Percentiles rank a stretch among this genome's conserved stretches.
Conservation (phyloP, 2,113 vertebrate genomes). For the Nyctereutes procyonoides region DNA sequence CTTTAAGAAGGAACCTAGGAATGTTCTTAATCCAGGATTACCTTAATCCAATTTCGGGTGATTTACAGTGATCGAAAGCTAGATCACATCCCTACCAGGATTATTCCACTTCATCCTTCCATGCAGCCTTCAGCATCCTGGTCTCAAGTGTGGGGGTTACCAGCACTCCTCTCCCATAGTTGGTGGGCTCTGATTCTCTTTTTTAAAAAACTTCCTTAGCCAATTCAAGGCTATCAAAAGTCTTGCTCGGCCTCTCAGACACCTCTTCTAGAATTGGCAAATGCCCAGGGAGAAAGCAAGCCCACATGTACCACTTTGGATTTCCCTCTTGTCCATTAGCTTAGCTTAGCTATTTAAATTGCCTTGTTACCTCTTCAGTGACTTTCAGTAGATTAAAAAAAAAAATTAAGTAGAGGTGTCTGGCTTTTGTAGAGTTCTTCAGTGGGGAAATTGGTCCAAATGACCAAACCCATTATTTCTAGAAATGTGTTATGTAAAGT, state of each 20-base stretch:
- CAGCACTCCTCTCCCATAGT: neutral
- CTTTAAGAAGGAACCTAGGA: neutral
- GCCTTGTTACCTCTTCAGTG: neutral
- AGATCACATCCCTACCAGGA: neutral
- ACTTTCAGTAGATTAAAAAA: neutral
- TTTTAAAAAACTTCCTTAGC: neutral
- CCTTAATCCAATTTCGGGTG: neutral
- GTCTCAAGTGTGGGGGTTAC: neutral
- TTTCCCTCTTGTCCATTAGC: neutral
- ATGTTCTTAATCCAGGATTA: neutral
- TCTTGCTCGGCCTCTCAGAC: neutral
- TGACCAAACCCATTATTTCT: neutral
- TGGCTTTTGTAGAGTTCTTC: neutral
- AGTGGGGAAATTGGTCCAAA: neutral
- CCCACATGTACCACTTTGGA: neutral
- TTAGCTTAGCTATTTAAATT: slow-evolving; percentile 31
- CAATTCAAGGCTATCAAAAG: neutral
- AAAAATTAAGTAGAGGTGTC: neutral
- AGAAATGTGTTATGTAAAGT: neutral
- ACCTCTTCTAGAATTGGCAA: neutral
- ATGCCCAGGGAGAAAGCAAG: neutral
- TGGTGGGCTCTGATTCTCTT: neutral
- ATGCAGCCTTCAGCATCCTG: neutral
- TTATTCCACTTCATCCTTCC: neutral
- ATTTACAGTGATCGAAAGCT: neutral